These are phyloP conservation scores for Trigoniulus corallinus DNA, from an alignment of 1,140 invertebrate genomes.

Conservation along the genomic window DNA sequence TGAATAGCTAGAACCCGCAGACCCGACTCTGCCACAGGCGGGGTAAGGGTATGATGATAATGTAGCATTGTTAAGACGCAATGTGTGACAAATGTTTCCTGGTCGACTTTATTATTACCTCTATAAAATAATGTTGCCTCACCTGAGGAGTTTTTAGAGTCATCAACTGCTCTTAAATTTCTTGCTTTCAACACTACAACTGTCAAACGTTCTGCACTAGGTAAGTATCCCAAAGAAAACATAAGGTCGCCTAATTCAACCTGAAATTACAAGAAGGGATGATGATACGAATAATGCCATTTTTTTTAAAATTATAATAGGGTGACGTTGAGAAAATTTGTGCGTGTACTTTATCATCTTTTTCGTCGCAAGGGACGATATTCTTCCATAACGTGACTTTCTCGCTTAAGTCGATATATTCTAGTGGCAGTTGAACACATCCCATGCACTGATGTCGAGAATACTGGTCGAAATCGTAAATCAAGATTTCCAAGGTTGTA, in stretches of 20 bases:
- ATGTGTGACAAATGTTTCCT: no score
- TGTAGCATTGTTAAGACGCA: no score
- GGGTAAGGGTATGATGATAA: no score
- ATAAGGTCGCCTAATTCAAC: slow-evolving; percentile 33
- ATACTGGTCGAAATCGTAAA: slow-evolving; percentile 20
- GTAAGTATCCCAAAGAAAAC: slow-evolving; percentile 13
- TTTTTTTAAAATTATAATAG: not conserved
- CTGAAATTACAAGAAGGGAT: not conserved
- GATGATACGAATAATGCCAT: not conserved
- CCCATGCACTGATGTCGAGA: slow-evolving; percentile 19
- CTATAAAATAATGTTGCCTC: no score
- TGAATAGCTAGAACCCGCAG: no score
- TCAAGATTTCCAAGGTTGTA: slow-evolving; percentile 22
- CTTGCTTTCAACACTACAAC: slow-evolving; percentile 11
- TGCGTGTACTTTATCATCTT: slow-evolving; percentile 17
- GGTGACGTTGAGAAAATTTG: not conserved
- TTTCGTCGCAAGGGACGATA: slow-evolving; percentile 18
- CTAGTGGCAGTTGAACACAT: slow-evolving; percentile 19
- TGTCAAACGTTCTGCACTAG: slow-evolving; percentile 8
- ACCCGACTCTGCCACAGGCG: no score
- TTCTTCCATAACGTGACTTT: slow-evolving; percentile 22
- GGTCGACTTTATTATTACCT: no score
- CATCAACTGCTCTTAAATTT: slow-evolving; percentile 1
- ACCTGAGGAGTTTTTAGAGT: slow-evolving; percentile 6
- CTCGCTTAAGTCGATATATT: slow-evolving; percentile 19